phyloP scores from a whole-genome alignment of 2,797 vertebrate genomes.

The Cossypha caffra region DNA sequence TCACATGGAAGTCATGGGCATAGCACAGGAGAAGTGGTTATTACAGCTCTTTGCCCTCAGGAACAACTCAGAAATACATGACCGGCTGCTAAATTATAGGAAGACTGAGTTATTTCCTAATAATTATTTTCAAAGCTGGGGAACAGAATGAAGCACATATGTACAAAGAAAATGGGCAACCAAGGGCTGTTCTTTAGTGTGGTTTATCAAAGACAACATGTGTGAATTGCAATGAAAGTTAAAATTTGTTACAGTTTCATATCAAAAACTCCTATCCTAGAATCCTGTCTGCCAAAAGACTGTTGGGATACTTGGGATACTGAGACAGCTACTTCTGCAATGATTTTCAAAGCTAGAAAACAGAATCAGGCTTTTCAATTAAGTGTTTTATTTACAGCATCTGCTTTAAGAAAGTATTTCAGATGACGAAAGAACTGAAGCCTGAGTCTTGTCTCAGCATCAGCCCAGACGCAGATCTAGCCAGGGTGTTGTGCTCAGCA shows the following conservation, averaged over 20 bases:
- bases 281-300: background rate
- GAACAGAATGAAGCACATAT: background rate
- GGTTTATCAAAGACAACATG: background rate
- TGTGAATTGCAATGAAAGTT: background rate
- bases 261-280: background rate
- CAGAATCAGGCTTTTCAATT: background rate
- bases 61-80: background rate
- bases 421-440: background rate
- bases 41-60: background rate
- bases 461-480: background rate
- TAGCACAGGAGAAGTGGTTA: background rate
- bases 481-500: background rate
- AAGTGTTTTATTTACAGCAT: background rate
- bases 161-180: background rate
- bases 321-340: background rate
- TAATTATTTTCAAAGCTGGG: background rate
- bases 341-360: background rate
- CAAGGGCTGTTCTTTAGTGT: background rate
- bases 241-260: background rate
- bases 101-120: background rate
- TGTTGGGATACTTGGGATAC: too few relatives aligned
- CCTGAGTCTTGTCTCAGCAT: background rate
- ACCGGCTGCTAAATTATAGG: background rate
- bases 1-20: background rate
- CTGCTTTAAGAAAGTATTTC: background rate